Percentiles rank a stretch among this genome's conserved stretches.
phyloP scores from a whole-genome alignment of 1,140 invertebrate species.

The Ceratina japonica region DNA sequence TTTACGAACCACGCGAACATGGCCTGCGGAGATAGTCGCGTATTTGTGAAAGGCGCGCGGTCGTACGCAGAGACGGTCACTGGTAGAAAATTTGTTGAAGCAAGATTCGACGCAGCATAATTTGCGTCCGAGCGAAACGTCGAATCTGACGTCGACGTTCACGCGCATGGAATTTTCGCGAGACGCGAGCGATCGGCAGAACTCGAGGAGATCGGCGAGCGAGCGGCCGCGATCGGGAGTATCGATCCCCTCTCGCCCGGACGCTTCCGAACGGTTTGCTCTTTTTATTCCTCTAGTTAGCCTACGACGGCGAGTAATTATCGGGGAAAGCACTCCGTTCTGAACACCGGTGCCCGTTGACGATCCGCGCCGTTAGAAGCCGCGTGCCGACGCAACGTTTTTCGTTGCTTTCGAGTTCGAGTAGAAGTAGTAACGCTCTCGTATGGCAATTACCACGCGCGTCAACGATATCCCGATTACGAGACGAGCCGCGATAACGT shows the following conservation, averaged over 20 bases:
- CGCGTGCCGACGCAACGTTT: background rate
- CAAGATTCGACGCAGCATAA: too few species aligned
- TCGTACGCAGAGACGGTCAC: too few species aligned
- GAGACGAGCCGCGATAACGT: background rate
- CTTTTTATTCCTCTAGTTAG: constrained; percentile 40
- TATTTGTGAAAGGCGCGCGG: too few species aligned
- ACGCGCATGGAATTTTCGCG: too few species aligned
- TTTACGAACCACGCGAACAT: too few species aligned
- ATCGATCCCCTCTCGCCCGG: background rate
- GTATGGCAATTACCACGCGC: background rate
- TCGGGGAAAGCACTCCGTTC: constrained; percentile 25
- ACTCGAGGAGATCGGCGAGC: background rate
- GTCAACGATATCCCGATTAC: constrained; percentile 23
- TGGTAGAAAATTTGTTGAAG: too few species aligned
- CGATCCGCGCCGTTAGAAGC: constrained; percentile 24
- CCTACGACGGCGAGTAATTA: constrained; percentile 30
- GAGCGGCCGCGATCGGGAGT: background rate
- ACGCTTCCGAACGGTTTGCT: constrained; percentile 1
- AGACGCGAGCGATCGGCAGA: background rate
- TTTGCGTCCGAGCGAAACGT: too few species aligned
- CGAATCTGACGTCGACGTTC: background rate
- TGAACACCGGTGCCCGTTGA: constrained; percentile 36
- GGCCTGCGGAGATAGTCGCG: too few species aligned
- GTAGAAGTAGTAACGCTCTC: constrained; percentile 2
- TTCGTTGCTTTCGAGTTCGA: background rate